A percentile compares a stretch with the other conserved stretches of the same genome.
phyloP scores from a whole-genome alignment of 2,888 invertebrate genomes.

The Leptinotarsa juncta region DNA sequence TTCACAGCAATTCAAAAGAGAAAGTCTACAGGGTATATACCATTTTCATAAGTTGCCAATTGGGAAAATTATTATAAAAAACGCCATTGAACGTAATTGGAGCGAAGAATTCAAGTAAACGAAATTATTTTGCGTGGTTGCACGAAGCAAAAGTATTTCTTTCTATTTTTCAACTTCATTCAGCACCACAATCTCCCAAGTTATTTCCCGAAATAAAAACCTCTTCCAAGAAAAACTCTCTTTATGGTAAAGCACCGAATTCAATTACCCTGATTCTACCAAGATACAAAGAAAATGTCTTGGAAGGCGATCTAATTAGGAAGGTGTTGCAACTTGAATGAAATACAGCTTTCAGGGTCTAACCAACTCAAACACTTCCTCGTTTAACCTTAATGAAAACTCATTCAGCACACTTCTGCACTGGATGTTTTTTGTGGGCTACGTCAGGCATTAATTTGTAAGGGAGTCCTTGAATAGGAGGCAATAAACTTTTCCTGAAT shows the following conservation, averaged over 20 bases:
- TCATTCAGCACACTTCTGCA: conserved; percentile 6
- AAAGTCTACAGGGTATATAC: too few species aligned
- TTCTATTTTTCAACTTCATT: not conserved
- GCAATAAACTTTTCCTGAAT: too few species aligned
- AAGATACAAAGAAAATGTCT: conserved; percentile 7
- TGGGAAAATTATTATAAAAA: too few species aligned
- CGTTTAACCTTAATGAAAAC: conserved; percentile 8
- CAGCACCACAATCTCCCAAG: not conserved
- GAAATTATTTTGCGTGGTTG: not conserved
- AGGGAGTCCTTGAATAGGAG: not conserved
- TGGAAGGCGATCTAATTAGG: conserved; percentile 13
- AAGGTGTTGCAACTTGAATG: conserved; percentile 12
- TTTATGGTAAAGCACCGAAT: not conserved
- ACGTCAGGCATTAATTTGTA: not conserved
- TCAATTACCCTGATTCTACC: conserved; percentile 11
- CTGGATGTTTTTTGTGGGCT: not conserved
- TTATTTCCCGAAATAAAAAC: conserved; percentile 6
- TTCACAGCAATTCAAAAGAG: too few species aligned
- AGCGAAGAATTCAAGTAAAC: not conserved
- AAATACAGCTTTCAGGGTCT: conserved; percentile 5
- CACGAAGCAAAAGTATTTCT: not conserved
- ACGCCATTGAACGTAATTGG: not conserved
- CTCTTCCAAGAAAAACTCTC: not conserved
- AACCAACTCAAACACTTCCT: conserved; percentile 8
- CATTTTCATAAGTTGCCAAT: too few species aligned